Percentiles rank a stretch among this genome's conserved stretches.
Evolutionary conservation across 1,140 invertebrate species (phyloP).

Genomic region (Varroa destructor): DNA sequence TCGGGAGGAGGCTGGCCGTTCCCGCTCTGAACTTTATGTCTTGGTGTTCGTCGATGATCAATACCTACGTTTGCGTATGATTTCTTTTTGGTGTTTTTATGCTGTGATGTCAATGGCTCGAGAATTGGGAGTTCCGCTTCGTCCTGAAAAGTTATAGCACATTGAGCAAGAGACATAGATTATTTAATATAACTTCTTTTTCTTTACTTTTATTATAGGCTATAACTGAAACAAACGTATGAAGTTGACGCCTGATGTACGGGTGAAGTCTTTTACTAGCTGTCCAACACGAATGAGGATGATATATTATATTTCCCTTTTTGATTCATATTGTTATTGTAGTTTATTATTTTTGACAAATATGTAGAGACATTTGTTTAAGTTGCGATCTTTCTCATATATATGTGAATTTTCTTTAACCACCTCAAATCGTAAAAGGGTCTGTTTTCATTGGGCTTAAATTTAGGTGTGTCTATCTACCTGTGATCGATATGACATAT

Average conservation of each 20-base stretch:
- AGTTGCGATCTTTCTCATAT: too few relatives aligned
- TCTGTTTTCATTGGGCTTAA: too few relatives aligned
- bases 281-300: not conserved
- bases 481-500: not conserved
- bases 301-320: not conserved
- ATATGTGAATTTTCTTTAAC: too few relatives aligned
- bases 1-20: not conserved
- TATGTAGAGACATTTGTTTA: too few relatives aligned
- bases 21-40: not conserved
- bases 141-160: not conserved
- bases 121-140: slow-evolving; percentile 14
- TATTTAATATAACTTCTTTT: not conserved
- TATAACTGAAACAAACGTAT: not conserved
- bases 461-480: not conserved
- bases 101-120: slow-evolving; percentile 1
- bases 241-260: not conserved
- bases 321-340: not conserved
- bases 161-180: not conserved
- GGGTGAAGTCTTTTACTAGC: not conserved
- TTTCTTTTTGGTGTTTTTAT: slow-evolving; percentile 14
- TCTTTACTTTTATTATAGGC: not conserved
- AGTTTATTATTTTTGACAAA: too few relatives aligned
- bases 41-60: too few relatives aligned
- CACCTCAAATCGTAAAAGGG: too few relatives aligned
- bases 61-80: slow-evolving; percentile 1